Evolutionary conservation across 1,140 invertebrate species (phyloP), one percentile per base, ranked within the genome.

Genomic region (Cyclina sinensis): DNA sequence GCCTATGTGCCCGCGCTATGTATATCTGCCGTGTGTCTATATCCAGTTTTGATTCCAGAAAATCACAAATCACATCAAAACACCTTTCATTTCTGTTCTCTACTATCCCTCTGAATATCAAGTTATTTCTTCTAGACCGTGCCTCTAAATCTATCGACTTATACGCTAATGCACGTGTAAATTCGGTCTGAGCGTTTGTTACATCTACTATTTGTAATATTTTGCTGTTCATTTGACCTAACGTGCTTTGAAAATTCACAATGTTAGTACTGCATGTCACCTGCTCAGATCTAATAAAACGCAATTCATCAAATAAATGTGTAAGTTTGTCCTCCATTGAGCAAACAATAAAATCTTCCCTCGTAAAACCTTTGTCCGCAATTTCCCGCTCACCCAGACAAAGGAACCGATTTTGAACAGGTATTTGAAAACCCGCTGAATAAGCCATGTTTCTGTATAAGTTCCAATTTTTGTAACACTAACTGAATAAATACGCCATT

Each of bases 91-190:
- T 57, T 16, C 16, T 14, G 37, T 68, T 82, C 65, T 82, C 80
- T 21, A 43, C 37, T 43, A 82, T 39, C 4, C 57, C 59, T 48
- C 54, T 39, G 35, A 59, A 80, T 80, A 54, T 54, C 11, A 59
- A 9, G n/a, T n/a, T n/a, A n/a, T n/a, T n/a, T n/a, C n/a, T n/a
- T n/a, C n/a, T n/a, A n/a, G n/a, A n/a, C n/a, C 27, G 3, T 27
- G 80, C 80, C 24, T 37, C 43, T 35, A 65, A 24, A 68, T 82
- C 80, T n/a, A 82, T 65, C 2, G 80, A 82, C 35, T 82, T 82
- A 14, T 43, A 80, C 14, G 73, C 62, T 11, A 76, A n/a, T 35
- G 73, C 46, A 35, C 37, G 30, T 37, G 46, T 46, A 11, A 46
- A n/a, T 27, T 39, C 16, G 1, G 73, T 76, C 18, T 76, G 73